Percentiles rank a stretch among this genome's conserved stretches.
Conservation (phyloP, 2,113 vertebrate species). For the Chaetodon auriga region DNA sequence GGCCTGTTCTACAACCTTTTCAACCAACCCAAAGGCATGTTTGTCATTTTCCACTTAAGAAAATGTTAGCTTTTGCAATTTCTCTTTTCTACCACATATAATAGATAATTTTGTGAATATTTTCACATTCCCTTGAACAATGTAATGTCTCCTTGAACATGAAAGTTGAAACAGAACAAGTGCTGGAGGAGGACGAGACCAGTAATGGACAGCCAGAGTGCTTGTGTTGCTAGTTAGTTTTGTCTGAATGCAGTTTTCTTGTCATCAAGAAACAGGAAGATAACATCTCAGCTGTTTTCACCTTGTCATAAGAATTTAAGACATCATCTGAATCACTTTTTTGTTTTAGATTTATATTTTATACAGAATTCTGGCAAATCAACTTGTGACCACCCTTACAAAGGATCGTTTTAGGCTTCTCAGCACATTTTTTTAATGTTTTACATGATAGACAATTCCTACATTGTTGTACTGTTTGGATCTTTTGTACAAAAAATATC, state of each 20-base stretch:
- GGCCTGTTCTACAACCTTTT: too few species aligned
- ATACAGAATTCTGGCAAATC: not conserved
- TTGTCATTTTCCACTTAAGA: not conserved
- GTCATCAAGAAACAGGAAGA: too few species aligned
- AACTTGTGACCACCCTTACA: not conserved
- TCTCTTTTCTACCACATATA: too few species aligned
- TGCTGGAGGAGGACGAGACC: not conserved
- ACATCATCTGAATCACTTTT: too few species aligned
- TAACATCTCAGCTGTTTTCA: too few species aligned
- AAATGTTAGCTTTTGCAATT: not conserved
- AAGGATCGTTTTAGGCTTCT: not conserved
- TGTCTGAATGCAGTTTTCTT: not conserved
- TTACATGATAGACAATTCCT: not conserved
- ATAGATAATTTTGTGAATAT: too few species aligned
- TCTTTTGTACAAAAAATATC: too few species aligned
- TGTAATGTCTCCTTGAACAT: too few species aligned
- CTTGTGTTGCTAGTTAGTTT: too few species aligned
- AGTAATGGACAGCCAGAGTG: not conserved
- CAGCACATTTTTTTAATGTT: not conserved
- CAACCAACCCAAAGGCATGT: not conserved
- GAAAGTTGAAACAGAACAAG: not conserved
- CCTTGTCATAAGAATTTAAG: too few species aligned
- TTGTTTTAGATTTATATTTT: not conserved
- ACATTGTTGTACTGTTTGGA: too few species aligned
- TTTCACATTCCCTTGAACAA: too few species aligned